Evolutionary conservation across 2,797 vertebrate species (phyloP), one percentile per base, ranked within the genome.

Genomic region (Denticeps clupeoides): DNA sequence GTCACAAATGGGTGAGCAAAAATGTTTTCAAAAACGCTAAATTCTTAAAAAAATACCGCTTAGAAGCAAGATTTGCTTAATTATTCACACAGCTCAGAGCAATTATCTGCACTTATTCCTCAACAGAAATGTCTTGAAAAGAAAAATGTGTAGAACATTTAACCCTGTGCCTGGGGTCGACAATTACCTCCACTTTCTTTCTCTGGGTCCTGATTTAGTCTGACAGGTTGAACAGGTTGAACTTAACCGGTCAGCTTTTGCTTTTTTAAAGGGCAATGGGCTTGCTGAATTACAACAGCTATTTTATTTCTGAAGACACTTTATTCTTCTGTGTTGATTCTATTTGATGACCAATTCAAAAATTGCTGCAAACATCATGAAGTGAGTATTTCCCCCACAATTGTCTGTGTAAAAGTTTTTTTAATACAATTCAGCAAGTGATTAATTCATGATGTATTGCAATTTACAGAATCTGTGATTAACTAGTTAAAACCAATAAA

Each of bases 121-220:
- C 35, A 11, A 18, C 11, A 38, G 16, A 53, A 42, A 24, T 51
- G 57, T 53, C 51, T 47, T 59, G 57, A 18, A 15, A 61, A 52
- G 62, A 21, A 31, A 71, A 73, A 60, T 55, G 65, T 64, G 59
- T 63, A 51, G 72, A 55, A 44, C 51, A 49, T 65, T 74, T 72
- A 66, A 68, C 74, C 70, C 53, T 12, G 16, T 46, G 57, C 24
- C 23, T 47, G 48, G 63, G 74, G 70, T 68, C 61, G 60, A 51
- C 53, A 38, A 44, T 26, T 21, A 60, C 60, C 54, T 47, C 13
- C 68, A 70, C 67, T 68, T 68, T 47, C 38, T 55, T 28, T 57
- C 49, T 66, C 45, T 25, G 54, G 38, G 49, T 33, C 43, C 1
- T 28, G 56, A 68, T 66, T 63, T 47, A 47, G 55, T 54, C 27